Percentiles rank a stretch among this genome's conserved stretches.
These are phyloP conservation scores for Rhamphomyia laevipes DNA, from an alignment of 2,888 invertebrate species.

Conservation along the genomic window DNA sequence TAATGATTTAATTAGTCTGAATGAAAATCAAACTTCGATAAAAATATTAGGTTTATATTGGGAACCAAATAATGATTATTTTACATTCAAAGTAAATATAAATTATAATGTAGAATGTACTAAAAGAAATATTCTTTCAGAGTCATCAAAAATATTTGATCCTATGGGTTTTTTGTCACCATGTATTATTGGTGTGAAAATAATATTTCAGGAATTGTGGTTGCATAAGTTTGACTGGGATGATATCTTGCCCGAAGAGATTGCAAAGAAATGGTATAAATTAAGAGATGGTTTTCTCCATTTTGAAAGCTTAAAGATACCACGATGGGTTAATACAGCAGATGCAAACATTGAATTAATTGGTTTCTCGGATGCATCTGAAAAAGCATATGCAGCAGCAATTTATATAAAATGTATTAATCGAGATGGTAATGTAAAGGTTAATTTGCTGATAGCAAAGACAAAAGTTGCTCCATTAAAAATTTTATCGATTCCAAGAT, in stretches of 20 bases:
- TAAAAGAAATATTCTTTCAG: background rate
- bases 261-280: background rate
- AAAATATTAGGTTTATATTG: background rate
- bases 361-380: background rate
- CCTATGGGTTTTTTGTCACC: constrained; percentile 1
- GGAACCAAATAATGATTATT: background rate
- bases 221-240: constrained; percentile 3
- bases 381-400: background rate
- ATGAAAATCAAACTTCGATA: background rate
- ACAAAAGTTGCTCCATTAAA: background rate
- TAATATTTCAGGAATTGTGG: constrained; percentile 5
- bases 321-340: background rate
- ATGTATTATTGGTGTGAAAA: constrained; percentile 2
- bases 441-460: background rate
- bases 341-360: background rate
- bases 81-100: background rate
- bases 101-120: constrained; percentile 9
- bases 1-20: background rate
- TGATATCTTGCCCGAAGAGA: background rate
- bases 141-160: constrained; percentile 1
- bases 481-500: too few relatives aligned
- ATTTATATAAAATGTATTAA: background rate
- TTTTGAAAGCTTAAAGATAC: background rate
- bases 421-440: background rate
- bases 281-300: background rate